These are phyloP conservation scores for Trichosurus vulpecula DNA, from an alignment of 2,797 vertebrate genomes.

Conservation along the genomic window DNA sequence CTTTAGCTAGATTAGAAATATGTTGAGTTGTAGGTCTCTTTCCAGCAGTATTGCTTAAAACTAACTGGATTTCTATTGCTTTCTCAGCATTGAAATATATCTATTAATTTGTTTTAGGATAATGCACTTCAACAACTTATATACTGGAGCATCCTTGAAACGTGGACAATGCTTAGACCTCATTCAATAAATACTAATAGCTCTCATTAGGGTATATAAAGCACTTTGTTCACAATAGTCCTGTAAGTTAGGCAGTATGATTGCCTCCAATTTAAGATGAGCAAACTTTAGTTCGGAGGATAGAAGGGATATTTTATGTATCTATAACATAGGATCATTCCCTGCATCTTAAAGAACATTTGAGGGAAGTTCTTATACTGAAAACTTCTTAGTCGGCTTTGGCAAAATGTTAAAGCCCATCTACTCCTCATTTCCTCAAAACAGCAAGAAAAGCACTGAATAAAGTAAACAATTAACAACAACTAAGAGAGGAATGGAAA, in stretches of 20 bases:
- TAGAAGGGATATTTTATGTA: neutral
- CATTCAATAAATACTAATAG: neutral
- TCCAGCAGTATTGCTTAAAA: neutral
- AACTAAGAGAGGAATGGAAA: neutral
- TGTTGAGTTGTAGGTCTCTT: neutral
- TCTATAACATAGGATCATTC: too few relatives aligned
- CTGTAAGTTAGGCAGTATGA: neutral
- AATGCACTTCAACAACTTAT: neutral
- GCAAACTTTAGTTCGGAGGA: too few relatives aligned
- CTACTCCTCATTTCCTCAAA: neutral
- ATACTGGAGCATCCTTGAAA: rapidly evolving
- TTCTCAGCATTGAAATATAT: neutral
- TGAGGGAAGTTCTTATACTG: too few relatives aligned
- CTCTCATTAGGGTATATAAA: neutral
- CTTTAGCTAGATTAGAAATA: neutral
- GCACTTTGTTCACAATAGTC: neutral
- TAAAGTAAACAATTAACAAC: neutral
- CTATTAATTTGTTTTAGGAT: neutral
- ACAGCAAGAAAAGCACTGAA: neutral
- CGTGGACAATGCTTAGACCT: neutral
- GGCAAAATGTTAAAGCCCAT: neutral
- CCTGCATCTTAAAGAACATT: too few relatives aligned
- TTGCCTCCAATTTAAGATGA: neutral
- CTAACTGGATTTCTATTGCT: neutral
- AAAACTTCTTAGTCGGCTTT: too few relatives aligned